A percentile compares a stretch with the other conserved stretches of the same genome.
phyloP scores from a whole-genome alignment of 2,113 vertebrate species.

The Caloenas nicobarica region DNA sequence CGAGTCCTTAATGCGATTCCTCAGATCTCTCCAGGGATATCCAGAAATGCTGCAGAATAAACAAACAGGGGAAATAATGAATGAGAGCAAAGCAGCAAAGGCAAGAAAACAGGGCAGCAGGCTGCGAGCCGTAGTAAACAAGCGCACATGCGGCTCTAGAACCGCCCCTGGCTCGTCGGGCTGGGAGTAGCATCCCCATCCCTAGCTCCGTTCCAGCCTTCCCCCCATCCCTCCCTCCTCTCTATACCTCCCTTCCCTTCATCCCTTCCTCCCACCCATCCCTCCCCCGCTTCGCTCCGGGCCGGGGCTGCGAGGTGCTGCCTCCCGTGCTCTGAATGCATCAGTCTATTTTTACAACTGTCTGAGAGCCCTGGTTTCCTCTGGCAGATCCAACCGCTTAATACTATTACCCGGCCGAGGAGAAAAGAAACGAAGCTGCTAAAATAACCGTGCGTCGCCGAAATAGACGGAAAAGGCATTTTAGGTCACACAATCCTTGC shows the following conservation, averaged over 20 bases:
- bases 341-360: conserved; percentile 38
- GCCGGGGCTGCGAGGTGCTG: neutral
- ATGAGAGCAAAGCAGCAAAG: neutral
- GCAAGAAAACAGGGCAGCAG: neutral
- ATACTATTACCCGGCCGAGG: conserved; percentile 20
- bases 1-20: neutral
- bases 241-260: too few relatives aligned
- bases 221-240: neutral
- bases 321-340: conserved; percentile 9
- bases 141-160: neutral
- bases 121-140: neutral
- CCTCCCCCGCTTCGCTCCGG: neutral
- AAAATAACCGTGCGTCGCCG: neutral
- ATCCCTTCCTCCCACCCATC: neutral
- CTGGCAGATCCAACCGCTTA: conserved; percentile 6
- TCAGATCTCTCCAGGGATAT: neutral
- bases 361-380: neutral
- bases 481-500: neutral
- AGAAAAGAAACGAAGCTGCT: conserved; percentile 8
- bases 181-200: neutral
- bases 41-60: neutral
- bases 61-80: conserved; percentile 2
- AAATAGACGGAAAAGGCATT: conserved; percentile 30
- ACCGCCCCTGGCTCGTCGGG: neutral
- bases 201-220: neutral